These are phyloP conservation scores for Caenorhabditis brenneri DNA, from an alignment of 1,140 invertebrate species.

Conservation along the genomic window DNA sequence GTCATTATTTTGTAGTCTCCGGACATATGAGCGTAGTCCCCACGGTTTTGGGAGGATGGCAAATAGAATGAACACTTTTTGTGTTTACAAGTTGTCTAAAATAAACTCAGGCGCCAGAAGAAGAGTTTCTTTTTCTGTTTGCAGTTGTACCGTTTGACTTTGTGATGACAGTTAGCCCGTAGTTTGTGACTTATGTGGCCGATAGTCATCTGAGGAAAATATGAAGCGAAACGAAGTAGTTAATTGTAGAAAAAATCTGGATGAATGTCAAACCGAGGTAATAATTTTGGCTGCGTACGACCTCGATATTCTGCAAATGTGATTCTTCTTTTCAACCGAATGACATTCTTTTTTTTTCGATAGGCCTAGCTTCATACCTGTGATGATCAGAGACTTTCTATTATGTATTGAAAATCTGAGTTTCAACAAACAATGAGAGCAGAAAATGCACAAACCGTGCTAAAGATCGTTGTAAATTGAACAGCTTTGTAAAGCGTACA, in stretches of 20 bases:
- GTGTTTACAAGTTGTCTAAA: conserved; percentile 40
- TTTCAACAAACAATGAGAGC: too few relatives aligned
- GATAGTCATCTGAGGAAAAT: too few relatives aligned
- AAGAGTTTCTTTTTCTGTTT: conserved; percentile 34
- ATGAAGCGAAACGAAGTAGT: too few relatives aligned
- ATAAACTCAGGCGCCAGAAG: conserved; percentile 30
- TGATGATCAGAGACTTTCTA: too few relatives aligned
- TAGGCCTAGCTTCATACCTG: too few relatives aligned
- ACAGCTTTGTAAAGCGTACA: neutral
- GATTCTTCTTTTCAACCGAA: neutral
- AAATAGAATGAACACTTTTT: conserved; percentile 31
- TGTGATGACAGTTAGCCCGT: neutral
- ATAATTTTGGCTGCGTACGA: neutral
- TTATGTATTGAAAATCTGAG: too few relatives aligned
- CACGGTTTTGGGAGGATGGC: neutral
- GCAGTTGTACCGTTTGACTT: conserved; percentile 24
- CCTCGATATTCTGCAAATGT: neutral
- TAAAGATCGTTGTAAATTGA: too few relatives aligned
- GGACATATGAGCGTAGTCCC: neutral
- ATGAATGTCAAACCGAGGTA: too few relatives aligned
- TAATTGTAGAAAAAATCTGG: too few relatives aligned
- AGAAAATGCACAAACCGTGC: too few relatives aligned
- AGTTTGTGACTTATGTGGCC: conserved; percentile 31
- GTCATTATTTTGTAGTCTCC: neutral
- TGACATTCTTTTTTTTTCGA: too few relatives aligned